Evolutionary conservation across 2,113 vertebrate species (phyloP).

Genomic region (Thunnus thynnus): DNA sequence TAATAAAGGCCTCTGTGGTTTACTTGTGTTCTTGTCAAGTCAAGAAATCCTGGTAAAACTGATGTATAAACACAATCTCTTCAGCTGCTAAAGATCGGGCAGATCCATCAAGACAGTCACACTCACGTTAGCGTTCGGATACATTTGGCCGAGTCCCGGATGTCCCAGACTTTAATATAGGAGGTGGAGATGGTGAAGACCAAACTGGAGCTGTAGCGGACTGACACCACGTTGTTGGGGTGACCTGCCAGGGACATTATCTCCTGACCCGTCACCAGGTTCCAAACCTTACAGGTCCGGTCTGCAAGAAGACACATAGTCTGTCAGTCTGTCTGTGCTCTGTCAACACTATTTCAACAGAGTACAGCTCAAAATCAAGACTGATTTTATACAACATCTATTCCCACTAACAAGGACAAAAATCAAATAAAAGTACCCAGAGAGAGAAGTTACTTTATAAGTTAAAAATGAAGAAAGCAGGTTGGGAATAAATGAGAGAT

Average conservation of each 20-base stretch:
- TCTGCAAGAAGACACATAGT: conserved; percentile 81
- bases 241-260: conserved; percentile 92
- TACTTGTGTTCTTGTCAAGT: not conserved
- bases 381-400: not conserved
- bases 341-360: not conserved
- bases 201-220: conserved; percentile 96
- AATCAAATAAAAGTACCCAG: too few species aligned
- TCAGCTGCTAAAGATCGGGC: not conserved
- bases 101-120: not conserved
- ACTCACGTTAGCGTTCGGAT: conserved; percentile 96
- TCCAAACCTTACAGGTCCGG: conserved; percentile 99
- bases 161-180: conserved; percentile 99
- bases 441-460: too few species aligned
- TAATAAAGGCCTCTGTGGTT: too few species aligned
- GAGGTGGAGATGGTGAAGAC: conserved; percentile 98
- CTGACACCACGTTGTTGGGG: conserved; percentile 94
- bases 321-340: not conserved
- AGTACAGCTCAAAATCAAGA: not conserved
- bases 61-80: not conserved
- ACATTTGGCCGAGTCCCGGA: conserved; percentile 97
- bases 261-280: conserved; percentile 98
- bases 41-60: not conserved
- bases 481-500: not conserved
- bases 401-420: too few species aligned
- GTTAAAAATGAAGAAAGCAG: too few species aligned